Evolutionary conservation across 2,797 vertebrate species (phyloP), one percentile per base, ranked within the genome.

Genomic region (Peromyscus melanophrys): DNA sequence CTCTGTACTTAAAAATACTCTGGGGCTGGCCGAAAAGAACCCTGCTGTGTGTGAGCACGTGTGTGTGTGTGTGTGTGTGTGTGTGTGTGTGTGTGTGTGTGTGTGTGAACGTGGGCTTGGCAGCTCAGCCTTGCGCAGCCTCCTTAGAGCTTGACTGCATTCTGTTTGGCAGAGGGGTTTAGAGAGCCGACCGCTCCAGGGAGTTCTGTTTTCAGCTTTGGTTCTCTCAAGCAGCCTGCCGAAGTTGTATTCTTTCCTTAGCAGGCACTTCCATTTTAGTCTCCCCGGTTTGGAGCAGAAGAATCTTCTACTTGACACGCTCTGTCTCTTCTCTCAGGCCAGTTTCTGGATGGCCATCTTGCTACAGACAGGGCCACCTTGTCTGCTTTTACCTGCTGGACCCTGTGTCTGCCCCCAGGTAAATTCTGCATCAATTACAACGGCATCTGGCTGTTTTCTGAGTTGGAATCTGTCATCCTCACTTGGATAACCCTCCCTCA

Each of bases 1-100:
- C 92, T 83, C 34, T 0, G 87, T 81, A 83, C 86, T 87, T 71
- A 94, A 93, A 93, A 96, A 95, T 95, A 96, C 86, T 43, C 94
- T 7, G 9, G 85, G 87, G 63, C 87, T 78, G 83, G 96, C 92
- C 0, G 0, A 76, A 49, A 89, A 91, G 93, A 94, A 55, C 67
- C 85, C 91, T 3, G 11, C 67, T 43, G n/a, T 73, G 85, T 25
- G 27, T 61, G 69, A 13, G 52, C 8, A 6, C 23, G 77, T 29
- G 92, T 11, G 9, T 11, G 85, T 40, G 92, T 78, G 23, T 8
- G 78, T 93, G 94, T 25, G 55, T 16, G 90, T 40, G 71, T 73
- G 71, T 73, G 71, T 73, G 37, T 71, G 69, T 37, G 67, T 73
- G 71, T 43, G 63, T 73, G 71, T 43, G 63, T 65, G 63, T 31